Evolutionary conservation across 2,797 vertebrate genomes (phyloP).

Genomic region (Pseudopleuronectes americanus): DNA sequence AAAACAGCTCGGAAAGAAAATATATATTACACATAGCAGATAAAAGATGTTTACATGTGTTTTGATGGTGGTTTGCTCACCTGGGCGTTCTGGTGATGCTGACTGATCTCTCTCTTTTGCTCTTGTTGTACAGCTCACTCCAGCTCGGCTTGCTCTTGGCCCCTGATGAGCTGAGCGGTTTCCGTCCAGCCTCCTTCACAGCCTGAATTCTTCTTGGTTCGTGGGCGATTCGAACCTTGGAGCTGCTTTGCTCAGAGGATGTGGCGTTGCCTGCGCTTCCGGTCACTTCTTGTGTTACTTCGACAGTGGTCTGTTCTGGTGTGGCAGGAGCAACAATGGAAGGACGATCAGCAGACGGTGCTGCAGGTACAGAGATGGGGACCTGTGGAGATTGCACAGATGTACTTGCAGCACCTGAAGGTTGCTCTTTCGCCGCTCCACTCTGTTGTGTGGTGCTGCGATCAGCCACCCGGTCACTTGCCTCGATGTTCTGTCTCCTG

Average conservation of each 20-base stretch:
- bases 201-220: slow-evolving; percentile 74
- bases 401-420: not conserved
- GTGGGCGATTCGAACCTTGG: slow-evolving; percentile 87
- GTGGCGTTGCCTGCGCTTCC: slow-evolving; percentile 52
- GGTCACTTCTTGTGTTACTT: not conserved
- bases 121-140: slow-evolving; percentile 86
- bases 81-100: slow-evolving; percentile 85
- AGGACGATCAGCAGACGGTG: not conserved
- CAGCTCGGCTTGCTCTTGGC: slow-evolving; percentile 82
- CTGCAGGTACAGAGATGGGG: not conserved
- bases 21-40: not conserved
- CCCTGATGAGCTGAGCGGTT: slow-evolving; percentile 79
- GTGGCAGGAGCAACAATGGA: not conserved
- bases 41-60: not conserved
- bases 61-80: slow-evolving; percentile 74
- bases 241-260: slow-evolving; percentile 82
- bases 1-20: not conserved
- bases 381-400: slow-evolving; percentile 24
- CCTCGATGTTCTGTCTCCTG: slow-evolving; percentile 38
- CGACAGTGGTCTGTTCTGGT: not conserved
- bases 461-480: not conserved
- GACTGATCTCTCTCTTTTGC: slow-evolving; percentile 84
- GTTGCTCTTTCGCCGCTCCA: not conserved
- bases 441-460: not conserved
- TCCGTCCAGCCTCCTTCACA: slow-evolving; percentile 79